Conservation (phyloP, 2,113 vertebrate species). For the Ariopsis seemanni region DNA sequence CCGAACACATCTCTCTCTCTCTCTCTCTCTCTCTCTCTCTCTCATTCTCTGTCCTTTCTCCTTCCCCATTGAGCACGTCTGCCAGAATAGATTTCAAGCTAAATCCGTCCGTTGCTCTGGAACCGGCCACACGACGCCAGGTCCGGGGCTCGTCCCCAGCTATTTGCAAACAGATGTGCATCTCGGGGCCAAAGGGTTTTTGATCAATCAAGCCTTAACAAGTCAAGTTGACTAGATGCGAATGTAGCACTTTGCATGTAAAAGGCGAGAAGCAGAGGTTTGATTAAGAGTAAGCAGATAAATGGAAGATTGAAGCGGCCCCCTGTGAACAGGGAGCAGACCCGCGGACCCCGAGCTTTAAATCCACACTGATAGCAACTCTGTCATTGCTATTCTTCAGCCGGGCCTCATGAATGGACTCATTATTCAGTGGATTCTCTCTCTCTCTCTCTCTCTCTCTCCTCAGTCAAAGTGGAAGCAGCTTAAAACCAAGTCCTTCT, state of each 20-base stretch:
- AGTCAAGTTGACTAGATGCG: constrained; percentile 79
- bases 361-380: constrained; percentile 74
- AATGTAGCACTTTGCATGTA: constrained; percentile 77
- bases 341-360: constrained; percentile 73
- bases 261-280: constrained; percentile 66
- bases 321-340: constrained; percentile 66
- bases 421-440: constrained; percentile 69
- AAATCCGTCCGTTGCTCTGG: constrained; percentile 45
- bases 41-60: background rate
- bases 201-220: constrained; percentile 82
- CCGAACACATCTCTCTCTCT: constrained; percentile 39
- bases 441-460: constrained; percentile 65
- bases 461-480: constrained; percentile 73
- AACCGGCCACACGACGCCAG: constrained; percentile 23
- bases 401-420: constrained; percentile 70
- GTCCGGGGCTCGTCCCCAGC: constrained; percentile 39
- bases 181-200: constrained; percentile 56
- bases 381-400: constrained; percentile 69
- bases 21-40: constrained; percentile 17
- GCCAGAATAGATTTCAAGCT: constrained; percentile 34
- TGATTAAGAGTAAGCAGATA: constrained; percentile 79
- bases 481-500: constrained; percentile 62
- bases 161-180: constrained; percentile 83
- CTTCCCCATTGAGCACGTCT: background rate
- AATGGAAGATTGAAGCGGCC: constrained; percentile 74